Evolutionary conservation across 1,140 invertebrate genomes (phyloP), one percentile per base, ranked within the genome.

Genomic region (Paraescarpia echinospica): DNA sequence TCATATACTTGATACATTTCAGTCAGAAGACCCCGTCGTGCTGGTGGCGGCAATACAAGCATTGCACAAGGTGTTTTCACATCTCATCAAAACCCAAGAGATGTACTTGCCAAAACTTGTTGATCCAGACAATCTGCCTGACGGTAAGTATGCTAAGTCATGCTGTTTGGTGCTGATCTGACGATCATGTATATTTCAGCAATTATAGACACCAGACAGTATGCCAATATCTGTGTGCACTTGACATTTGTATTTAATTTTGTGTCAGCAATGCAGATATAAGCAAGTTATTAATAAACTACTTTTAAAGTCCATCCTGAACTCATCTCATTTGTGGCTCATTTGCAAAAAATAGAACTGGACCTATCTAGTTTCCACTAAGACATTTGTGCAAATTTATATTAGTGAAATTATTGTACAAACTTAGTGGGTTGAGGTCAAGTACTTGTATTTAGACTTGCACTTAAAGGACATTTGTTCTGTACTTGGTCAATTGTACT

Each of bases 61-160:
- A 59, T 93, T 95, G 89, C 94, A 94, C 90, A 94, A 94, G 88
- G 93, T 95, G 6, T 95, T 95, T 93, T 35, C 34, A n/a, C 93
- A 94, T 35, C 95, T 94, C 89, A 92, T 95, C 14, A 93, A 93
- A 18, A 92, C 92, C 89, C 93, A 94, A 77, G 94, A 94, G 88
- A 94, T 95, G 93, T 93, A 92, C n/a, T 35, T 94, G 34, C 35
- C 35, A 41, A 48, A 41, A 34, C 88, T 33, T 35, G 48, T 92
- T 77, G 59, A 77, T 27, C 59, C 59, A 77, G 59, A 27, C 91
- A 92, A 6, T 22, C 18, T 35, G 18, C 51, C 33, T 22, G 22
- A 34, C 18, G 88, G 34, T 92, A 8, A 92, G 51, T 14, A 92
- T 89, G 48, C 31, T 33, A 89, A 31, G 51, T 89, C 33, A 88